phyloP scores from a whole-genome alignment of 2,797 vertebrate species.

The Iguana delicatissima region DNA sequence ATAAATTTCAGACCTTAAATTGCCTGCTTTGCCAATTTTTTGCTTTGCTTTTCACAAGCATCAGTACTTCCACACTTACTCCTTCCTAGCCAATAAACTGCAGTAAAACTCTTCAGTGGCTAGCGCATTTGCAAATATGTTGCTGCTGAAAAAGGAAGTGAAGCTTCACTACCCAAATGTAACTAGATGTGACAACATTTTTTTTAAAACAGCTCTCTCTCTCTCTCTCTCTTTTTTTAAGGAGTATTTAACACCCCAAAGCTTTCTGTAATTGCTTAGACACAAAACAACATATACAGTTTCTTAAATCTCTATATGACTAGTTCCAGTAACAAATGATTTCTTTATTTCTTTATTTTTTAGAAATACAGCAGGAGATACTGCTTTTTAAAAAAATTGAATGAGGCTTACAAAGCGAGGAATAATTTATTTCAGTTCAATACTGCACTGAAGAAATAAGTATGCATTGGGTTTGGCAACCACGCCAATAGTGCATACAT shows the following conservation, averaged over 20 bases:
- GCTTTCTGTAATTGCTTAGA: slow-evolving; percentile 33
- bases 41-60: neutral
- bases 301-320: slow-evolving; percentile 19
- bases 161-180: neutral
- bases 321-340: neutral
- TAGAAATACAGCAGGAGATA: neutral
- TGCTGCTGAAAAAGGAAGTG: slow-evolving; percentile 33
- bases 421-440: neutral
- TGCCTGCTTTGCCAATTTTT: neutral
- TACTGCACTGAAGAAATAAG: neutral
- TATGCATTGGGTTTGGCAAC: neutral
- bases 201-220: neutral
- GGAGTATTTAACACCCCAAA: neutral
- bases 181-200: neutral
- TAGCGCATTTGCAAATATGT: slow-evolving; percentile 26
- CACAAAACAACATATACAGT: neutral
- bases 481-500: neutral
- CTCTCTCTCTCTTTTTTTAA: neutral
- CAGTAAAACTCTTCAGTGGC: neutral
- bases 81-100: neutral
- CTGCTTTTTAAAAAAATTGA: neutral
- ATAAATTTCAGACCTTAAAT: neutral
- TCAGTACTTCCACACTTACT: neutral
- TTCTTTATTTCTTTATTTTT: neutral
- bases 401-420: neutral